phyloP scores from a whole-genome alignment of 2,113 vertebrate genomes.

The Onychostoma macrolepis region DNA sequence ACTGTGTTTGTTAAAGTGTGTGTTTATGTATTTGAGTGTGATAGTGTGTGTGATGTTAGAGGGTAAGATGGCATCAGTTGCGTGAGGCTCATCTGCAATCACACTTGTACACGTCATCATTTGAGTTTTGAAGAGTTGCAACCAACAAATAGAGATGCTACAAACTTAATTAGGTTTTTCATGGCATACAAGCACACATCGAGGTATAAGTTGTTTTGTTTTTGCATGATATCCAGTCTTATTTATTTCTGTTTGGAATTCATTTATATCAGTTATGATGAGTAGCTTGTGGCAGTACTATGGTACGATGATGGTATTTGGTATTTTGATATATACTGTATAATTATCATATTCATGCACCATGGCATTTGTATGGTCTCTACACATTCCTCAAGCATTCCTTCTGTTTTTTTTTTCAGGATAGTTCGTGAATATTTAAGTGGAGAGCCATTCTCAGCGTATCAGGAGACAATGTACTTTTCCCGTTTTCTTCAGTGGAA shows the following conservation, averaged over 20 bases:
- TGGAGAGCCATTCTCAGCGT: conserved; percentile 81
- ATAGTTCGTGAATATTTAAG: conserved; percentile 83
- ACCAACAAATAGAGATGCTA: not conserved
- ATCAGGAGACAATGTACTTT: conserved; percentile 87
- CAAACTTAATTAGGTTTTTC: not conserved
- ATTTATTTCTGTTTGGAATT: not conserved
- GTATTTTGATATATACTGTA: not conserved
- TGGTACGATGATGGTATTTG: not conserved
- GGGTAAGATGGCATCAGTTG: not conserved
- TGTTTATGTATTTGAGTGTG: not conserved
- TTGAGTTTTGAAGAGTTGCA: not conserved
- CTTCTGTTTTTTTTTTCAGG: conserved; percentile 58
- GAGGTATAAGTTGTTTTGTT: not conserved
- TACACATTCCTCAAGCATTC: not conserved
- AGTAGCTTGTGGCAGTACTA: not conserved
- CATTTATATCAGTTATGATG: not conserved
- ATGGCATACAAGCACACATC: not conserved
- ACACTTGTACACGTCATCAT: not conserved
- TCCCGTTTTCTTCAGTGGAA: conserved; percentile 94
- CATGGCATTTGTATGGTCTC: not conserved
- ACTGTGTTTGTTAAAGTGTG: not conserved
- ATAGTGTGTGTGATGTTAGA: not conserved
- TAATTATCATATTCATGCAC: not conserved
- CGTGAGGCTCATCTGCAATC: not conserved
- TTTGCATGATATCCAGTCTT: not conserved